Base-by-base conservation (phyloP, 2,113 vertebrate species). In the Sturnus vulgaris region DNA sequence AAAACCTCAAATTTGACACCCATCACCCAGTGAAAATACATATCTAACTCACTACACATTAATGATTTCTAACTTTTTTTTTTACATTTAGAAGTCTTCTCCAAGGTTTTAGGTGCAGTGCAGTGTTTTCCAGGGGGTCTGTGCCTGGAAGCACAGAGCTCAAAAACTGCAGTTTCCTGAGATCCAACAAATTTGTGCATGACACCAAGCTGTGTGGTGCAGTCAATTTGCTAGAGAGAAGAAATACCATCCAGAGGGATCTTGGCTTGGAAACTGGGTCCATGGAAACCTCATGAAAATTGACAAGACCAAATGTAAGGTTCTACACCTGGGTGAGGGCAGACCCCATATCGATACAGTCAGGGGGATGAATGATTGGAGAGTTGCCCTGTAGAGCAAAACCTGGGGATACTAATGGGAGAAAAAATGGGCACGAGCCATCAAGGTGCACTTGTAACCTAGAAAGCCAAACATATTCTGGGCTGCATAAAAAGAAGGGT, bases 401-500 rank as follows among this genome's bases (percentile, higher is more conserved):
- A 46, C 11, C 23, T 61, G 19, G 21, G 13, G 4, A 40, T 46
- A 46, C 4, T 16, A 20, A 10, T 69, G 14, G 16, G 37, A 42
- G 12, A 53, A 69, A 78, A 57, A 25, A 4, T 72, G 4, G 1
- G 35, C 5, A 18, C 3, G 1, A 77, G 7, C 9, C 15, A 10
- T 22, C 15, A 77, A 49, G 17, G 10, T 35, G 15, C 2, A 8
- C 16, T 57, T 47, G 12, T 44, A 64, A 17, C 31, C 5, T 27
- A 91, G 30, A 68, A 63, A 37, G 10, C 8, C 10, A 79, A 33
- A 12, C 2, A 1, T 46, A 44, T 28, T 37, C 15, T 47, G 25
- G n/a, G 8, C 8, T 63, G 4, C 19, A 57, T 57, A 28, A 68
- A 68, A 50, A 18, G 27, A 55, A 30, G 5, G 0, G 0, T 33